Percentiles rank a stretch among this genome's conserved stretches.
Evolutionary conservation across 2,888 invertebrate species (phyloP).

Genomic region (Lasioglossum zephyrum): DNA sequence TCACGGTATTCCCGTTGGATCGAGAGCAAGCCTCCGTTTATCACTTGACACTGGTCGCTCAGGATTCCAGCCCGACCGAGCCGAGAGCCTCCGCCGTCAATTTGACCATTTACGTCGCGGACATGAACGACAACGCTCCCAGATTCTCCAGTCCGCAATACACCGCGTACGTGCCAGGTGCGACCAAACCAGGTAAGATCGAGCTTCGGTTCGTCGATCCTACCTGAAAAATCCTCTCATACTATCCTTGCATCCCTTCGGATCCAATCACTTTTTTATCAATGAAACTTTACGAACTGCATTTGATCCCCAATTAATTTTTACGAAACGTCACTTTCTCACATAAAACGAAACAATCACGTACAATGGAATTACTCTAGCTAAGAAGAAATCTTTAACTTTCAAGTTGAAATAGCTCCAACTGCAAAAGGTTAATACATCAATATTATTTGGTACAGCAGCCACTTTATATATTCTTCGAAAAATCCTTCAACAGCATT

Average conservation of each 20-base stretch:
- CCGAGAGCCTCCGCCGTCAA: conserved; percentile 93
- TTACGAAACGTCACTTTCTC: too few species aligned
- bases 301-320: too few species aligned
- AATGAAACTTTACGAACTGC: too few species aligned
- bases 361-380: too few species aligned
- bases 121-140: conserved; percentile 95
- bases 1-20: conserved; percentile 90
- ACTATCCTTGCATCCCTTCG: not conserved
- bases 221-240: not conserved
- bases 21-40: conserved; percentile 92
- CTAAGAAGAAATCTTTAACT: too few species aligned
- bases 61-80: conserved; percentile 94
- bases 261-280: too few species aligned
- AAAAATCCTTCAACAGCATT: too few species aligned
- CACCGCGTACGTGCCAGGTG: conserved; percentile 93
- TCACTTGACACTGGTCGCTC: conserved; percentile 93
- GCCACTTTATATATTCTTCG: too few species aligned
- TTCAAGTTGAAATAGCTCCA: too few species aligned
- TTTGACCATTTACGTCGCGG: conserved; percentile 91
- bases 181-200: conserved; percentile 88
- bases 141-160: conserved; percentile 90
- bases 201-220: not conserved
- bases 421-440: too few species aligned
- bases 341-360: too few species aligned
- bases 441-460: too few species aligned